phyloP scores from a whole-genome alignment of 2,888 invertebrate genomes.

The Helleia helle region DNA sequence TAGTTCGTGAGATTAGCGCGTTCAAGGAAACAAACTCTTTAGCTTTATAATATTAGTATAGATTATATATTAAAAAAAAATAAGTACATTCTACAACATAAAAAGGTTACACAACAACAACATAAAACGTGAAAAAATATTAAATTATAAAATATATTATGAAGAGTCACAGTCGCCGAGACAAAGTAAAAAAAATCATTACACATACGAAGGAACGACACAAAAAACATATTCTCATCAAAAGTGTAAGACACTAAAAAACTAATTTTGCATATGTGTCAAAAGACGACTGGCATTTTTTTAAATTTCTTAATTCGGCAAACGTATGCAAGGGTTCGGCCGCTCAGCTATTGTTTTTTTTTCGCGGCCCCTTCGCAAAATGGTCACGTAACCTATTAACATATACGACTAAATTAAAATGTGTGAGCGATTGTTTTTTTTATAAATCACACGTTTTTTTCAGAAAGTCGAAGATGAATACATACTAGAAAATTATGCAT shows the following conservation, averaged over 20 bases:
- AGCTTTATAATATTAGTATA: too few relatives aligned
- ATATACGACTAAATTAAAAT: conserved; percentile 64
- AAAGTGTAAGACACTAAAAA: conserved; percentile 41
- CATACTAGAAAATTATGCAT: conserved; percentile 20
- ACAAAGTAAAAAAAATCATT: background rate
- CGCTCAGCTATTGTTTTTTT: conserved; percentile 62
- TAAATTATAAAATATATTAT: too few relatives aligned
- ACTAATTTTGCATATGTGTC: conserved; percentile 36
- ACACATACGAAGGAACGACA: conserved; percentile 31
- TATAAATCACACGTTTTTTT: conserved; percentile 62
- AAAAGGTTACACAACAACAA: too few relatives aligned
- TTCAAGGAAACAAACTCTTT: too few relatives aligned
- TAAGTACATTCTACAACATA: too few relatives aligned
- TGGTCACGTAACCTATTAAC: conserved; percentile 69
- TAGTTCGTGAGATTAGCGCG: too few relatives aligned
- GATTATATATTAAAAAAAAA: too few relatives aligned
- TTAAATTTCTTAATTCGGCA: conserved; percentile 54
- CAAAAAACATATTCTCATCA: conserved; percentile 63
- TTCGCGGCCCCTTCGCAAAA: conserved; percentile 54
- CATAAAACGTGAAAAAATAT: too few relatives aligned
- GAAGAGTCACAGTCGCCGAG: too few relatives aligned
- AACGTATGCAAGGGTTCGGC: conserved; percentile 63
- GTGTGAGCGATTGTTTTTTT: conserved; percentile 57
- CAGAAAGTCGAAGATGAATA: conserved; percentile 29
- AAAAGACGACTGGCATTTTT: conserved; percentile 43